These are phyloP conservation scores for Protobothrops flavoviridis DNA, from an alignment of 2,113 vertebrate species.

Conservation along the genomic window DNA sequence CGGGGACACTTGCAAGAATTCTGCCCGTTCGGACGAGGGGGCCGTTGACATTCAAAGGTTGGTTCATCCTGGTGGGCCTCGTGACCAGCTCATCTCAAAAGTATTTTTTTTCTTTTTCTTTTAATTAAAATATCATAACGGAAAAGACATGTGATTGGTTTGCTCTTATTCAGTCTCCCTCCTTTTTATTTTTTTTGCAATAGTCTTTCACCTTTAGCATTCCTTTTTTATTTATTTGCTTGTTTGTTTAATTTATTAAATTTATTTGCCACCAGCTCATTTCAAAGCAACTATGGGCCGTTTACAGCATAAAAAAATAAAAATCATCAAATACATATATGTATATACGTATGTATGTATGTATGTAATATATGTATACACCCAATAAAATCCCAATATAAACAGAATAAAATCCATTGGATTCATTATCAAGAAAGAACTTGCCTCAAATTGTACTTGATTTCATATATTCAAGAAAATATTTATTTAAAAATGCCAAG, in stretches of 20 bases:
- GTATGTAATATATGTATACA: too few relatives aligned
- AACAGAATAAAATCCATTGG: not conserved
- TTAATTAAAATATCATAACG: not conserved
- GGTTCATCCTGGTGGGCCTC: not conserved
- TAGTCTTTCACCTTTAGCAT: not conserved
- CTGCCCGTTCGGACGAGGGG: not conserved
- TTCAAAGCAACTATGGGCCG: not conserved
- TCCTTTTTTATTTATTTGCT: not conserved
- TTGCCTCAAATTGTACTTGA: not conserved
- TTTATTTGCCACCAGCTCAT: not conserved
- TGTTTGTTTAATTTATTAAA: not conserved
- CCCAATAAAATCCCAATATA: too few relatives aligned
- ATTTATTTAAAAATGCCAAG: not conserved
- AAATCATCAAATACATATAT: too few relatives aligned
- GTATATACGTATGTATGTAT: too few relatives aligned
- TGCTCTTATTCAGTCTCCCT: not conserved
- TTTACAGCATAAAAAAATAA: not conserved
- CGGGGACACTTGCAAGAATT: slow-evolving; percentile 22
- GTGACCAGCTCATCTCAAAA: not conserved
- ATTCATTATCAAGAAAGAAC: not conserved
- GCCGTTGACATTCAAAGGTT: not conserved
- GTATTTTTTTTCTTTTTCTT: not conserved
- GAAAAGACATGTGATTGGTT: not conserved
- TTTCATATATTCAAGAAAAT: not conserved
- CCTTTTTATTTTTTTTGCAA: not conserved